Base-by-base conservation (phyloP, 2,888 invertebrate species). In the Diadromus collaris region DNA sequence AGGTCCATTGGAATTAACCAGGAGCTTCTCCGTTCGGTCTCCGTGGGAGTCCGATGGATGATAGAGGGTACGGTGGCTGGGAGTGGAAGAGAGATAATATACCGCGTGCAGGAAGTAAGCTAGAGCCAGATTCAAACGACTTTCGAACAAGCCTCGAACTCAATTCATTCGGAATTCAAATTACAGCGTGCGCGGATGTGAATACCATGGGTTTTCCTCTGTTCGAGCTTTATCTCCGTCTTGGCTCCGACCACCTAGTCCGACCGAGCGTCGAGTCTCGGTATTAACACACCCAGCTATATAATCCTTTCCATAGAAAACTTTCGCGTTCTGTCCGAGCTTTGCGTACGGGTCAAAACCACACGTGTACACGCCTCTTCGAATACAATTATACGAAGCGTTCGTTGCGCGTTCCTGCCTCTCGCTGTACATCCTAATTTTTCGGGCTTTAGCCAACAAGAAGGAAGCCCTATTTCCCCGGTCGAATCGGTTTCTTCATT, bases 81-180 rank as follows among this genome's bases (percentile, higher is more conserved):
- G 24, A 46, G 44, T n/a, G 7, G 29, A 70, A 69, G 60, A 69
- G 72, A 65, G 70, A 32, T 51, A 32, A 56, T 46, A 51, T 29
- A 29, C 48, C 32, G 54, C 60, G 60, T 51, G 63, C 44, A 13
- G 68, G 65, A 41, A 76, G 72, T 79, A 60, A 29, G 75, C 27
- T 44, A 44, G 54, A 60, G 70, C 78, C 86, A 83, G 84, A 85
- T 83, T 83, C 82, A 81, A 83, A 83, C 83, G 85, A 86, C 84
- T 82, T 84, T 82, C 75, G 80, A 83, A 84, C 82, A 83, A 82
- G 83, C 77, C 83, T 83, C 83, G 83, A 86, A 86, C 86, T 88
- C 86, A 85, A 88, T 88, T 88, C 87, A 86, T 85, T 84, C 85
- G 88, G 88, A 87, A 88, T 88, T 88, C 87, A 88, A 88, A 88